Base-by-base conservation (phyloP, 2,113 vertebrate genomes). In the Pleuronectes platessa region DNA sequence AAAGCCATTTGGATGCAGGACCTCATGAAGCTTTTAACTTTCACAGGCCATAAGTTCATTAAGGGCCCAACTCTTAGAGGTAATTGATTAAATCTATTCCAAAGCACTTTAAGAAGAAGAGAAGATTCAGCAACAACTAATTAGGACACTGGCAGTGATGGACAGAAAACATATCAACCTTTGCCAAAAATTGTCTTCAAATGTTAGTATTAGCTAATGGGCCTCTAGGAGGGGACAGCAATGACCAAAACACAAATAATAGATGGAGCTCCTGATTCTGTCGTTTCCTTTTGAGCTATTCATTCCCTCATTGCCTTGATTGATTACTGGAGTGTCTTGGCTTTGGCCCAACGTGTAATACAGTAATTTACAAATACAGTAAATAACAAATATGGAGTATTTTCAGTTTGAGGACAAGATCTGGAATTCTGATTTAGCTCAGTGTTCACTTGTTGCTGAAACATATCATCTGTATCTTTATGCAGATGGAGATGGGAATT, bases 11-110 rank as follows among this genome's bases (percentile, higher is more conserved):
- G 69, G 54, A 88, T 3, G 3, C 68, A 58, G 78, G 76, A 78
- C 79, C 73, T 93, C 85, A 91, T 93, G 91, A 93, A 72, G 78
- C 60, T 71, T 84, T 86, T 83, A 79, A 86, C 89, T 89, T 91
- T 78, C 71, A 73, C 56, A 86, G 83, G 78, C 84, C 80, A 83
- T 61, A 58, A 76, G 86, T 86, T 90, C 79, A 90, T 89, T 93
- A 90, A 89, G 79, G 78, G 78, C 37, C 76, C 61, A 81, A 85
- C 71, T 88, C 80, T 68, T 61, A 58, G 63, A 76, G 59, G 83
- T 77, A 91, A 89, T 75, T 83, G 79, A 89, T 87, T 70, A 79
- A 84, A 78, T 82, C 58, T 49, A 61, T 67, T 82, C 79, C 83
- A 86, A 82, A 70, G 64, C 47, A 59, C 53, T 85, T 82, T 74